Evolutionary conservation across 2,113 vertebrate species (phyloP).

Genomic region (Salvelinus fontinalis): DNA sequence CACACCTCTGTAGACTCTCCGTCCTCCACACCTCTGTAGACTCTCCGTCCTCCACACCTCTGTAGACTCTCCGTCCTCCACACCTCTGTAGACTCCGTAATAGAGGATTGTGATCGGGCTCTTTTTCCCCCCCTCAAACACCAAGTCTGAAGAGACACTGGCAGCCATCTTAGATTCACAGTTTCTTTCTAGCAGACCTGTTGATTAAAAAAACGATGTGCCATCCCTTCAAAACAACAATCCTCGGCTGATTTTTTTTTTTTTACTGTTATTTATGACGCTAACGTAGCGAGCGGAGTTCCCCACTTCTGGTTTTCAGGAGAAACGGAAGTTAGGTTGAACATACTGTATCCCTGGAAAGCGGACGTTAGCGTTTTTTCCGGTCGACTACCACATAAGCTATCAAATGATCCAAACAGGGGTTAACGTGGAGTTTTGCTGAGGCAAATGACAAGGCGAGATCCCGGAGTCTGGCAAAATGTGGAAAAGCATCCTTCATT

Average conservation of each 20-base stretch:
- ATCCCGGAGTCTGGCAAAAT: slow-evolving; percentile 13
- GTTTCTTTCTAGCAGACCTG: background rate
- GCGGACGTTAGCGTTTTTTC: background rate
- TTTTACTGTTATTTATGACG: background rate
- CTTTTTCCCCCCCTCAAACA: rapidly evolving
- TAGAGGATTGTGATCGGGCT: background rate
- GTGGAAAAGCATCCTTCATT: background rate
- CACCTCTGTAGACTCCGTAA: background rate
- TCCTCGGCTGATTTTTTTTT: background rate
- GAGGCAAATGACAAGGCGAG: slow-evolving; percentile 6
- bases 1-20: no score
- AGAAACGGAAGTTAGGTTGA: no score
- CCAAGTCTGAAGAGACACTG: background rate
- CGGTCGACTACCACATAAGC: background rate
- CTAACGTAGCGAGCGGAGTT: no score
- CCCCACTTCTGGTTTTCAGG: no score
- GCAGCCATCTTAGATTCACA: background rate
- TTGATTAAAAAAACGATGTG: background rate
- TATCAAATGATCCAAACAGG: no score
- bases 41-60: no score
- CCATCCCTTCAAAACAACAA: background rate
- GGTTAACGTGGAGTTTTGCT: no score
- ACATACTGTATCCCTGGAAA: no score
- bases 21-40: no score
- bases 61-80: background rate